A percentile compares a stretch with the other conserved stretches of the same genome.
These are phyloP conservation scores for Drosophila pseudoananassae DNA, from an alignment of 1,140 invertebrate genomes.

Conservation along the genomic window DNA sequence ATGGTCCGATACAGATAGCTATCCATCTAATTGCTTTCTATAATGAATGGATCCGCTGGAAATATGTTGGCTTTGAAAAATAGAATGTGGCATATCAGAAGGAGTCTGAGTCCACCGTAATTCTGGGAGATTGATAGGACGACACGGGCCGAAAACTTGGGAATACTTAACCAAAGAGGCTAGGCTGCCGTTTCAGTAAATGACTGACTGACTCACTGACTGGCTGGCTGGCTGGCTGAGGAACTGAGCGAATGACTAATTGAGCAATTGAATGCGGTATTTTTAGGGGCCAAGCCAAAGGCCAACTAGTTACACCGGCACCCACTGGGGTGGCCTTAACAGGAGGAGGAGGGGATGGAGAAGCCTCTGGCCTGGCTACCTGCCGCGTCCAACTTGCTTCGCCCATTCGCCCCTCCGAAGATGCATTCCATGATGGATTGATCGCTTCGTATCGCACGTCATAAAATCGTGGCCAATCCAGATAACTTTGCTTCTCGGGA, in stretches of 20 bases:
- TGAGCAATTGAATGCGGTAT: slow-evolving; percentile 60
- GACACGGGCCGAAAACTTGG: slow-evolving; percentile 52
- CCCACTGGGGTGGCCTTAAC: slow-evolving; percentile 68
- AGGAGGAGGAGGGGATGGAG: slow-evolving; percentile 1
- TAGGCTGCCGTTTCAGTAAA: slow-evolving; percentile 54
- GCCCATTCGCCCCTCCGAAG: slow-evolving; percentile 15
- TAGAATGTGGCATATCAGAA: slow-evolving; percentile 3
- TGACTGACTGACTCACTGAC: slow-evolving; percentile 55
- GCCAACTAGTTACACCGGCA: slow-evolving; percentile 79
- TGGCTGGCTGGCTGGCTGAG: slow-evolving; percentile 16
- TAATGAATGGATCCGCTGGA: slow-evolving; percentile 74
- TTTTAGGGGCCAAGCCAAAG: slow-evolving; percentile 73
- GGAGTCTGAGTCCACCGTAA: slow-evolving; percentile 13
- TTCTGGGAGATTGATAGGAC: slow-evolving; percentile 61
- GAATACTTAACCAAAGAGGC: slow-evolving; percentile 24
- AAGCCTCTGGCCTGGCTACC: slow-evolving; percentile 50
- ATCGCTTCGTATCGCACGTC: slow-evolving; percentile 77
- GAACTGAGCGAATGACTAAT: slow-evolving; percentile 34
- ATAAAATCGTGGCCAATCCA: slow-evolving; percentile 62
- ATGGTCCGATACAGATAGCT: slow-evolving; percentile 53
- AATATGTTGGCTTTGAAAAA: not conserved
- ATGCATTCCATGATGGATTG: slow-evolving; percentile 74
- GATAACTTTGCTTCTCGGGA: slow-evolving; percentile 9
- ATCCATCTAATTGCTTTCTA: slow-evolving; percentile 56
- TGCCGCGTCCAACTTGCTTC: slow-evolving; percentile 46